Conservation (phyloP, 2,797 vertebrate genomes). For the Hyperoplus lanceolatus region DNA sequence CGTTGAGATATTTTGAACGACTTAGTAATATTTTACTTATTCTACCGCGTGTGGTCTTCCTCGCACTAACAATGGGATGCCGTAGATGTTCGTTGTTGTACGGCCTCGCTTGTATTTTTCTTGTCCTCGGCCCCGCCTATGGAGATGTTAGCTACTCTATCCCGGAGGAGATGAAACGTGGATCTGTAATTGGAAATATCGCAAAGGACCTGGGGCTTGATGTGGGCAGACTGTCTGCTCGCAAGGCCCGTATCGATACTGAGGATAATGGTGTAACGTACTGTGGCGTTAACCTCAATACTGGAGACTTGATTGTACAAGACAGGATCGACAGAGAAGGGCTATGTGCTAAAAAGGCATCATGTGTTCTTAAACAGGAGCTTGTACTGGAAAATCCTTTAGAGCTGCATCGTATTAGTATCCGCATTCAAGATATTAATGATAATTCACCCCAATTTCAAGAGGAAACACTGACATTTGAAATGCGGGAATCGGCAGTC, state of each 20-base stretch:
- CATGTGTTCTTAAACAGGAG: slow-evolving; percentile 74
- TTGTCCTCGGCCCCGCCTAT: background rate
- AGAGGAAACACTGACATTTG: slow-evolving; percentile 51
- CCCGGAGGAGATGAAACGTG: slow-evolving; percentile 66
- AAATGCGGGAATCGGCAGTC: slow-evolving; percentile 53
- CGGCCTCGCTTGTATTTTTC: slow-evolving; percentile 29
- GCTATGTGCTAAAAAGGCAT: slow-evolving; percentile 53
- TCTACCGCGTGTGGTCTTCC: background rate
- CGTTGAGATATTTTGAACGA: background rate
- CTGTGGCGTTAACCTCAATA: slow-evolving; percentile 44
- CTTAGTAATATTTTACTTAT: no score
- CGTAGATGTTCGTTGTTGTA: background rate
- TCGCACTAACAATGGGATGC: slow-evolving; percentile 39
- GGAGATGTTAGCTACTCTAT: slow-evolving; percentile 67
- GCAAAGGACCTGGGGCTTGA: slow-evolving; percentile 63
- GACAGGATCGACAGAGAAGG: slow-evolving; percentile 62
- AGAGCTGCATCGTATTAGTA: slow-evolving; percentile 50
- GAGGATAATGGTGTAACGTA: slow-evolving; percentile 33
- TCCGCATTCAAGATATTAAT: slow-evolving; percentile 83
- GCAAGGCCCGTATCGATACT: slow-evolving; percentile 64
- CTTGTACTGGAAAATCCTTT: slow-evolving; percentile 78
- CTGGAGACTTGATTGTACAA: slow-evolving; percentile 42
- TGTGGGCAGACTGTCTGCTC: slow-evolving; percentile 37
- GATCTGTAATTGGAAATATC: slow-evolving; percentile 69
- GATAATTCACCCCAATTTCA: slow-evolving; percentile 82